Evolutionary conservation across 2,797 vertebrate genomes (phyloP), one percentile per base, ranked within the genome.

Genomic region (Leptodactylus fallax): DNA sequence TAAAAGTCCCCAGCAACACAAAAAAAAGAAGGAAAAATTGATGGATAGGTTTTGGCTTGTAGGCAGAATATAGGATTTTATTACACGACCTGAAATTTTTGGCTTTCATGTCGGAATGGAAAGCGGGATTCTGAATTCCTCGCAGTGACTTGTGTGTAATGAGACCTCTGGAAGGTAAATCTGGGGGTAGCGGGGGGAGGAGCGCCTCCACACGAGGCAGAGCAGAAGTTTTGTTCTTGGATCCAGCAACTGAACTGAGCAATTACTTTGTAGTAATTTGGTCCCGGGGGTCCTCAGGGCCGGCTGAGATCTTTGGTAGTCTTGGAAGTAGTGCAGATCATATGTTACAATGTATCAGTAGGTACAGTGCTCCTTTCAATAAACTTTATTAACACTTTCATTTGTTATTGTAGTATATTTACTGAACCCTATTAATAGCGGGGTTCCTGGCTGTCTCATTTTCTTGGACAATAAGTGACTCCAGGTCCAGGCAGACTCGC

Each of bases 21-120:
- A 49, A 11, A 53, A n/a, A 25, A 16, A 71, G 36, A 72, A 27
- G 27, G 53, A 45, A 80, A 80, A 80, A 72, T 19, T 80, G 23
- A 60, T 80, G 56, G 55, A 3, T 14, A 45, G 16, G 78, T 72
- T 79, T 79, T 80, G 51, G 78, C 71, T 36, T 16, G 7, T 10
- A 69, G 25, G 65, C 11, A 25, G 25, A 60, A 80, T 80, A 21
- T 56, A 80, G 78, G 53, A 61, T 80, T 56, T 80, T 80, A 80
- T 80, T 56, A 36, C n/a, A 80, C n/a, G 13, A 36, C 78, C 51
- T 80, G 51, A 19, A 25, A 80, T 61, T 58, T 36, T 25, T 61
- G 55, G 25, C 51, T 49, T 61, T 56, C 7, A 27, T 80, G 61
- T 27, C 21, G 14, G 51, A 51, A 11, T 8, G 61, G 17, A 13